A percentile compares a stretch with the other conserved stretches of the same genome.
Conservation (phyloP, 2,113 vertebrate genomes). For the Cryptomyrus ogoouensis region DNA sequence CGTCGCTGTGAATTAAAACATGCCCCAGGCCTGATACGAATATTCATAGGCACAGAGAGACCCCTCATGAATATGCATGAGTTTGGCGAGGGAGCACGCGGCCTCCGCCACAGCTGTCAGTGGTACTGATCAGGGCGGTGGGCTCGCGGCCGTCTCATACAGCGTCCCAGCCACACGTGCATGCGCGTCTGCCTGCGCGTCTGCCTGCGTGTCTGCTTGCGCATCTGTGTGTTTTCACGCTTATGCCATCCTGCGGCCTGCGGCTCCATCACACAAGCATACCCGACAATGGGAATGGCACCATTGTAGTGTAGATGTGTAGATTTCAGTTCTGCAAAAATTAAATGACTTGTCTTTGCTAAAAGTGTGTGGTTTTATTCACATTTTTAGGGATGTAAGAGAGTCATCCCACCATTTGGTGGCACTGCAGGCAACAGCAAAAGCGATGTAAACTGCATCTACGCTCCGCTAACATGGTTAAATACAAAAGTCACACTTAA, state of each 20-base stretch:
- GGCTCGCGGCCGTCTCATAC: not conserved
- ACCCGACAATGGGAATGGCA: not conserved
- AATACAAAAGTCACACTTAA: not conserved
- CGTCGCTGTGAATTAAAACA: constrained; percentile 9
- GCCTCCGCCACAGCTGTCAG: not conserved
- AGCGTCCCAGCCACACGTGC: not conserved
- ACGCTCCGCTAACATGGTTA: not conserved
- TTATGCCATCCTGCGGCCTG: not conserved
- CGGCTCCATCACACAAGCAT: not conserved
- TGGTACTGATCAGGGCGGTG: not conserved
- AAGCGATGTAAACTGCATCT: not conserved
- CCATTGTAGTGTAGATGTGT: not conserved
- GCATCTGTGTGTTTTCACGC: not conserved
- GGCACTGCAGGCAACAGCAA: not conserved
- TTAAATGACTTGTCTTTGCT: not conserved
- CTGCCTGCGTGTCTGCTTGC: not conserved
- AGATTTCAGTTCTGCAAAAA: not conserved
- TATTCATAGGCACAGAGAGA: constrained; percentile 12
- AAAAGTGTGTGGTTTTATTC: not conserved
- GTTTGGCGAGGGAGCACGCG: not conserved
- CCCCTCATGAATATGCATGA: not conserved
- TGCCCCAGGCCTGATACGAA: constrained; percentile 3
- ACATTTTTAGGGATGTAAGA: not conserved
- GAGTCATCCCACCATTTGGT: not conserved
- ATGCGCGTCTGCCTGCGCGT: not conserved